Conservation (phyloP, 1,140 invertebrate species). For the Chionoecetes opilio region DNA sequence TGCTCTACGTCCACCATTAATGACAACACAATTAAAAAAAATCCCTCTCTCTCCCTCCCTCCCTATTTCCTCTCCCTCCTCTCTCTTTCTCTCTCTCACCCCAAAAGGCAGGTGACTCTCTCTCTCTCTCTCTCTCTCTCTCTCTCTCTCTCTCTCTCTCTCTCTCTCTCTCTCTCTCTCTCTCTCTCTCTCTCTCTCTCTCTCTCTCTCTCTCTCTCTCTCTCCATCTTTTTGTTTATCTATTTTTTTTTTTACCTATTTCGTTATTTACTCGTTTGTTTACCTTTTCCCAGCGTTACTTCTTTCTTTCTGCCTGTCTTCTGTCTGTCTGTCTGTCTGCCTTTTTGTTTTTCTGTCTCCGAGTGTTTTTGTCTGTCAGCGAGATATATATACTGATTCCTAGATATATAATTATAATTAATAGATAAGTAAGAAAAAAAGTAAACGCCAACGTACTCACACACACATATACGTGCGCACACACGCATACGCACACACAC, state of each 20-base stretch:
- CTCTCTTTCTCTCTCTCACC: neutral
- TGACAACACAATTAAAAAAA: constrained; percentile 30
- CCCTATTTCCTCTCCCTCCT: neutral
- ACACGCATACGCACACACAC: constrained; percentile 45
- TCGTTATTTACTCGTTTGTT: no score
- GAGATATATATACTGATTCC: neutral
- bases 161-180: neutral
- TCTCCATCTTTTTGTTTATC: neutral
- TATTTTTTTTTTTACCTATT: neutral
- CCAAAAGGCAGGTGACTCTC: no score
- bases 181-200: neutral
- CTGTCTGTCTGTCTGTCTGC: neutral
- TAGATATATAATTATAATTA: constrained; percentile 11
- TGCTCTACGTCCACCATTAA: neutral
- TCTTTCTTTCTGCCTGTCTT: neutral
- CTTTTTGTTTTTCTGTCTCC: neutral
- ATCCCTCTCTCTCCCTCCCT: no score
- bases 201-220: neutral
- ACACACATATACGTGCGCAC: neutral
- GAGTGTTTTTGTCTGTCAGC: neutral
- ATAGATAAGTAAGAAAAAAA: neutral
- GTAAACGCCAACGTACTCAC: neutral
- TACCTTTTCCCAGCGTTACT: neutral
- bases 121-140: no score
- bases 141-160: no score